phyloP scores from a whole-genome alignment of 2,113 vertebrate genomes.

The Harpagus bidentatus region DNA sequence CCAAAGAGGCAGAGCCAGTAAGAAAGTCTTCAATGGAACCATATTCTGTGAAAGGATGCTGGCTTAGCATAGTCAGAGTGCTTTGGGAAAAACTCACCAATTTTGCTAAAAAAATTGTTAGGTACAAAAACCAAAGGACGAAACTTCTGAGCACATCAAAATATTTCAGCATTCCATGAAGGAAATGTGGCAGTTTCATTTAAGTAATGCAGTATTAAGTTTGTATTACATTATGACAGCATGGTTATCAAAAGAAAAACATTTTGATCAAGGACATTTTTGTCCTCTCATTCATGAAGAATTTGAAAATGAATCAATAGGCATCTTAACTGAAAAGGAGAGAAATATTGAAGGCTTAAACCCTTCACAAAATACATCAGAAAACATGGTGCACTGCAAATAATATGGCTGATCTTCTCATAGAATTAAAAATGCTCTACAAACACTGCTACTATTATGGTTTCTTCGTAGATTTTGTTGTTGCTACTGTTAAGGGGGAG shows the following conservation, averaged over 20 bases:
- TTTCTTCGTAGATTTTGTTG: not conserved
- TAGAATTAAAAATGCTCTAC: not conserved
- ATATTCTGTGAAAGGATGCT: not conserved
- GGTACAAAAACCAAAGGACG: not conserved
- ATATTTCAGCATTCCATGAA: not conserved
- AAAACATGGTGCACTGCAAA: not conserved
- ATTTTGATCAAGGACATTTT: not conserved
- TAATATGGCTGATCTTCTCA: not conserved
- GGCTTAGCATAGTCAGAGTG: not conserved
- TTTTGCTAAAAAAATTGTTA: not conserved
- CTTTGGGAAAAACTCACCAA: not conserved
- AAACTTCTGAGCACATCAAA: not conserved
- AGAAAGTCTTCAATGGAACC: not conserved
- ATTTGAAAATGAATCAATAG: not conserved
- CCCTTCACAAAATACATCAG: not conserved
- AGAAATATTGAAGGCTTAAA: not conserved
- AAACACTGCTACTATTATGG: not conserved
- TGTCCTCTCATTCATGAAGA: not conserved
- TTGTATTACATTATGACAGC: not conserved
- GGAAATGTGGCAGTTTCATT: not conserved
- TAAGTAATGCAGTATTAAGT: not conserved
- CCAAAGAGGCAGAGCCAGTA: not conserved
- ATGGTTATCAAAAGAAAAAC: not conserved
- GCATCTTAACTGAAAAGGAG: not conserved
- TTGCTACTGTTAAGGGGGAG: not conserved